phyloP scores from a whole-genome alignment of 2,888 invertebrate species.

The Heteromyza rotundicornis region DNA sequence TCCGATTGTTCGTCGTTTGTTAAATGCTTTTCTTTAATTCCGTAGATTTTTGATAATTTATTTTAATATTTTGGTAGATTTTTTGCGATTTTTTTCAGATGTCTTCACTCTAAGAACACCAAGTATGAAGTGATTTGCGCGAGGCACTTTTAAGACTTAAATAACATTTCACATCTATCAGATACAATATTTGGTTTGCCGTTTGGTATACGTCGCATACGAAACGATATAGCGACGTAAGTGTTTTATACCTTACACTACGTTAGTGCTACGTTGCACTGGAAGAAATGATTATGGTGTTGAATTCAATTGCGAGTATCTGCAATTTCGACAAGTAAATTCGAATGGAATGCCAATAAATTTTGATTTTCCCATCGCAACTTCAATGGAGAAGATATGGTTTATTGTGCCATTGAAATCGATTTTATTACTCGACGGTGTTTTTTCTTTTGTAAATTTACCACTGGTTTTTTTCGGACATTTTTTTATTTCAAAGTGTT shows the following conservation, averaged over 20 bases:
- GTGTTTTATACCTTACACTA: slow-evolving; percentile 27
- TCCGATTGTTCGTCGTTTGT: background rate
- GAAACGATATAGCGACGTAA: slow-evolving; percentile 26
- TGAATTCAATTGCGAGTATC: background rate
- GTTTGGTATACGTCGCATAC: slow-evolving; percentile 50
- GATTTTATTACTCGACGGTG: too few species aligned
- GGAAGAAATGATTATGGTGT: slow-evolving; percentile 31
- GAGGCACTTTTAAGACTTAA: slow-evolving; percentile 63
- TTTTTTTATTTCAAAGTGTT: too few species aligned
- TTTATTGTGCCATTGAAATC: too few species aligned
- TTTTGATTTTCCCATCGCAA: too few species aligned
- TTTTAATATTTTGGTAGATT: slow-evolving; percentile 18
- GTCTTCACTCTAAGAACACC: slow-evolving; percentile 62
- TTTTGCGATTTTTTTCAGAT: slow-evolving; percentile 38
- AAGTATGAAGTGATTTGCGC: slow-evolving; percentile 63
- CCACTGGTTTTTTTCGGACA: too few species aligned
- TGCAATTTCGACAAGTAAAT: too few species aligned
- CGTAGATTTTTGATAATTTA: too few species aligned
- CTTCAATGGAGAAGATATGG: too few species aligned
- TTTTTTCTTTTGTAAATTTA: too few species aligned
- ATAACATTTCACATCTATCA: slow-evolving; percentile 55
- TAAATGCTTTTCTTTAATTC: too few species aligned
- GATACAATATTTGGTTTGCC: slow-evolving; percentile 50
- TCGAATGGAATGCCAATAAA: too few species aligned
- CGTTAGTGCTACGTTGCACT: slow-evolving; percentile 47